Conservation (phyloP, 1,140 invertebrate species). For the Calliphora vicina region DNA sequence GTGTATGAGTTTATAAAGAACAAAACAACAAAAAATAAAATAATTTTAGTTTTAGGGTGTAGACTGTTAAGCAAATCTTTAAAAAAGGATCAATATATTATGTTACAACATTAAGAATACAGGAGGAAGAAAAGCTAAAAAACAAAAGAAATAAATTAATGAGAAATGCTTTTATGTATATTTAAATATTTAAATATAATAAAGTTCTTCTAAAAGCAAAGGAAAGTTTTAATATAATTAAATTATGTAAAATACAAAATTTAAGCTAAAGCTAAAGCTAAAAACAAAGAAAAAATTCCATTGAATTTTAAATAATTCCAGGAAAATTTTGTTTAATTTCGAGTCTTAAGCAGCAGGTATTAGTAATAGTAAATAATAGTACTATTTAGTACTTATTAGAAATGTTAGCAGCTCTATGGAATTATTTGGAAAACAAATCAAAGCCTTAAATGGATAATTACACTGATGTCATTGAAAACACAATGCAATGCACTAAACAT, state of each 20-base stretch:
- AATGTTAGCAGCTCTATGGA: too few species aligned
- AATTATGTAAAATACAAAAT: too few species aligned
- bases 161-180: not conserved
- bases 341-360: too few species aligned
- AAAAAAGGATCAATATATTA: not conserved
- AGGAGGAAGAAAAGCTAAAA: not conserved
- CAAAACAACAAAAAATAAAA: not conserved
- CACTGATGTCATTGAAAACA: not conserved
- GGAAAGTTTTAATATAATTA: too few species aligned
- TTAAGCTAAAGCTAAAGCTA: too few species aligned
- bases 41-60: slow-evolving; percentile 2
- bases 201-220: too few species aligned
- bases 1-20: not conserved
- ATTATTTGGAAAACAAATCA: not conserved
- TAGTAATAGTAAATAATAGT: too few species aligned
- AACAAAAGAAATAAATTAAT: not conserved
- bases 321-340: too few species aligned
- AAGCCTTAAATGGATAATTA: not conserved
- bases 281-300: too few species aligned
- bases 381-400: too few species aligned
- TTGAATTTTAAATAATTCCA: too few species aligned
- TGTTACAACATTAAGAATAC: not conserved
- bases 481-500: not conserved
- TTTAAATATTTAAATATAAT: not conserved
- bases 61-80: not conserved